phyloP scores from a whole-genome alignment of 2,888 invertebrate species.

The Blastobasis adustella region DNA sequence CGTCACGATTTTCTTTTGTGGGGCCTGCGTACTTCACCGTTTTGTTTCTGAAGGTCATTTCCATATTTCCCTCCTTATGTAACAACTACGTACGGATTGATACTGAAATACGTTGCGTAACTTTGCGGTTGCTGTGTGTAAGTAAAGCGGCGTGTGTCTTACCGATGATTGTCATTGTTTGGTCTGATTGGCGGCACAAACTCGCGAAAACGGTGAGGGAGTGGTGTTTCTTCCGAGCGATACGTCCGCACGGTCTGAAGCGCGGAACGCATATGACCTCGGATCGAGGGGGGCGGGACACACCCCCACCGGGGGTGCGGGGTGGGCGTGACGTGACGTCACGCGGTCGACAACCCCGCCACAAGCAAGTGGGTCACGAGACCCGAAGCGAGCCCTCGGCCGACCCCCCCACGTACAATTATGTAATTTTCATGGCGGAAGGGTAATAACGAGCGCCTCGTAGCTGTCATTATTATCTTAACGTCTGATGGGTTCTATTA shows the following conservation, averaged over 20 bases:
- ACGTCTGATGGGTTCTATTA: too few relatives aligned
- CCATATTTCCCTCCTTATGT: conserved; percentile 24
- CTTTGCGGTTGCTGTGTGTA: too few relatives aligned
- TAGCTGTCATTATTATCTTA: too few relatives aligned
- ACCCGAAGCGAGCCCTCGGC: conserved; percentile 19
- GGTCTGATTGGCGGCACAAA: too few relatives aligned
- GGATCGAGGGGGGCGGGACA: conserved; percentile 8
- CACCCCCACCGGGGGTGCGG: too few relatives aligned
- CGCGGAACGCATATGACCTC: conserved; percentile 61
- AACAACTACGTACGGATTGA: not conserved
- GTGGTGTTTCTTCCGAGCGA: conserved; percentile 6
- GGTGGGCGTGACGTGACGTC: conserved; percentile 55
- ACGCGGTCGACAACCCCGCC: conserved; percentile 61
- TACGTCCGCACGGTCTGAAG: conserved; percentile 43
- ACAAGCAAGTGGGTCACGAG: conserved; percentile 53
- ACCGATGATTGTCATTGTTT: conserved; percentile 57
- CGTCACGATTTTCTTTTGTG: conserved; percentile 4
- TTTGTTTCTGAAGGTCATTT: conserved; percentile 26
- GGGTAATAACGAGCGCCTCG: too few relatives aligned
- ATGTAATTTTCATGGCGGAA: conserved; percentile 1
- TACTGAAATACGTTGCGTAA: too few relatives aligned
- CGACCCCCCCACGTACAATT: not conserved
- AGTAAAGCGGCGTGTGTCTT: conserved; percentile 15
- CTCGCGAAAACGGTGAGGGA: too few relatives aligned
- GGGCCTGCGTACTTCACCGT: conserved; percentile 4